phyloP scores from a whole-genome alignment of 1,140 invertebrate species.

The Melanaphis sacchari region DNA sequence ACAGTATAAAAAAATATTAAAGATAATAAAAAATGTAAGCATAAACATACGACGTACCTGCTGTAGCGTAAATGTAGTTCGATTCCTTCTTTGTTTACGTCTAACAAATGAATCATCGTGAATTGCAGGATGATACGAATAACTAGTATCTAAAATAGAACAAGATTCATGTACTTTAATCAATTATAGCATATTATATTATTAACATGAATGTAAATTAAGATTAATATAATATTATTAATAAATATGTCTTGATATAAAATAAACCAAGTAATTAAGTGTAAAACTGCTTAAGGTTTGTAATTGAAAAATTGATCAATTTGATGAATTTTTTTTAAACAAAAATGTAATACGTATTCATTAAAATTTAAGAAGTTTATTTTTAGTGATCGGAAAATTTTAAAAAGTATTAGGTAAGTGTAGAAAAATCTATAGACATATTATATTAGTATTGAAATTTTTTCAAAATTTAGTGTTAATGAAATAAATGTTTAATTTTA shows the following conservation, averaged over 20 bases:
- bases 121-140: conserved; percentile 90
- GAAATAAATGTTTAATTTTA: not conserved
- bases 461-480: not conserved
- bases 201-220: not conserved
- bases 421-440: not conserved
- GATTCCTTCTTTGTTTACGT: conserved; percentile 91
- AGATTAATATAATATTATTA: not conserved
- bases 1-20: not conserved
- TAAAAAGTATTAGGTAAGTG: too few species aligned
- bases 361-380: too few species aligned
- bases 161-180: conserved; percentile 48
- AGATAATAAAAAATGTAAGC: not conserved
- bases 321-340: too few species aligned
- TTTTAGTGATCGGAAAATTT: too few species aligned
- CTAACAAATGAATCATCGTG: conserved; percentile 96
- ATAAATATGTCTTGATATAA: not conserved
- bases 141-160: conserved; percentile 79
- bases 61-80: conserved; percentile 96
- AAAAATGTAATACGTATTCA: too few species aligned
- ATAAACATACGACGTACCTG: conserved; percentile 71
- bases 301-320: not conserved
- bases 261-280: not conserved
- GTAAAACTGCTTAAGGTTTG: not conserved
- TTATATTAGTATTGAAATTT: not conserved
- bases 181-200: not conserved